Evolutionary conservation across 1,140 invertebrate genomes (phyloP).

Genomic region (Drosophila bipectinata): DNA sequence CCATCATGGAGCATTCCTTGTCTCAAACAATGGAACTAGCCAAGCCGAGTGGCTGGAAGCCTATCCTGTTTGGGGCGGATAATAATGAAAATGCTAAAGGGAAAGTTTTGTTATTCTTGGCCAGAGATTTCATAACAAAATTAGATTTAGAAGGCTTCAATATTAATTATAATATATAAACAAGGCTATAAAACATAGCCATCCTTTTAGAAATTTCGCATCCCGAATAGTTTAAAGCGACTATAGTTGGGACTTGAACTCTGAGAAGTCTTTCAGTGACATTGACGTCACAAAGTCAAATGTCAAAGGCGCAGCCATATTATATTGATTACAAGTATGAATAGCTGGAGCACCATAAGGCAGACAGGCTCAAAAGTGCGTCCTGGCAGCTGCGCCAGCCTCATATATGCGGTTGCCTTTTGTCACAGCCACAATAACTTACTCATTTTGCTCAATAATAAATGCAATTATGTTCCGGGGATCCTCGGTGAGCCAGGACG

Average conservation of each 20-base stretch:
- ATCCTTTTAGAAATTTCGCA: no score
- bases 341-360: constrained; percentile 29
- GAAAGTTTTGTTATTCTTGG: constrained; percentile 24
- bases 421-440: constrained; percentile 79
- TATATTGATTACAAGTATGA: constrained; percentile 80
- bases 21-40: constrained; percentile 63
- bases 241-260: not conserved
- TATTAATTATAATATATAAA: constrained; percentile 9
- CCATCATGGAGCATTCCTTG: constrained; percentile 67
- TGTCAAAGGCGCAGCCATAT: constrained; percentile 65
- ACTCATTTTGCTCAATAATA: constrained; percentile 82
- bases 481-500: constrained; percentile 25
- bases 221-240: not conserved
- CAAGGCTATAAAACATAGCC: not conserved
- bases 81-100: constrained; percentile 13
- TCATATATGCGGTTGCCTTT: constrained; percentile 77
- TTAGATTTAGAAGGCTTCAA: constrained; percentile 7
- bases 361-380: constrained; percentile 54
- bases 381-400: constrained; percentile 27
- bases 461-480: constrained; percentile 78
- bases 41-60: constrained; percentile 22
- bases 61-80: not conserved
- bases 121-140: not conserved
- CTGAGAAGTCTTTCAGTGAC: constrained; percentile 53
- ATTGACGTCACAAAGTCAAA: constrained; percentile 68